Conservation (phyloP, 1,140 invertebrate genomes). For the Drosophila melanica region DNA sequence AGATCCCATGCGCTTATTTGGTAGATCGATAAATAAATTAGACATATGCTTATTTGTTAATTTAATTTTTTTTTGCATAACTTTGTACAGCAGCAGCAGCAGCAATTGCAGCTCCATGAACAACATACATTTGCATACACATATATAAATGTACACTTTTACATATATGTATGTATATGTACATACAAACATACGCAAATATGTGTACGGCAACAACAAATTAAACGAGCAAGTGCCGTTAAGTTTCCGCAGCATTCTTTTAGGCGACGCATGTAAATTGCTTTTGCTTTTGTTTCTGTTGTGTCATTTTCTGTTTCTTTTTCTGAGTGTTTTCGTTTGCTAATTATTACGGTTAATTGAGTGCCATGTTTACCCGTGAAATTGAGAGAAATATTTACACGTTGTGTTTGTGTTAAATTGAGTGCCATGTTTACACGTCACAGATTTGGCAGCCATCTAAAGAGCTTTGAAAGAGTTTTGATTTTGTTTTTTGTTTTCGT, state of each 20-base stretch:
- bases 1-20: constrained; percentile 13
- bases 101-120: constrained; percentile 5
- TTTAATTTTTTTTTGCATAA: background rate
- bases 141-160: background rate
- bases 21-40: constrained; percentile 65
- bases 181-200: background rate
- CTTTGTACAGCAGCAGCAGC: constrained; percentile 11
- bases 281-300: constrained; percentile 1
- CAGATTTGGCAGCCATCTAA: background rate
- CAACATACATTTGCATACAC: background rate
- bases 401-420: background rate
- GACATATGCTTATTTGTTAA: constrained; percentile 43
- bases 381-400: background rate
- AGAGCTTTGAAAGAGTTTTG: background rate
- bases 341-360: background rate
- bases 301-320: background rate
- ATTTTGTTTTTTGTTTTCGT: background rate
- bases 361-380: background rate
- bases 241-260: constrained; percentile 11
- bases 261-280: constrained; percentile 2
- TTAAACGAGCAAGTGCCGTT: background rate
- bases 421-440: background rate
- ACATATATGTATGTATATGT: background rate
- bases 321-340: background rate
- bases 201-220: background rate